phyloP scores from a whole-genome alignment of 1,140 invertebrate genomes.

The Scaptomyza hsui region DNA sequence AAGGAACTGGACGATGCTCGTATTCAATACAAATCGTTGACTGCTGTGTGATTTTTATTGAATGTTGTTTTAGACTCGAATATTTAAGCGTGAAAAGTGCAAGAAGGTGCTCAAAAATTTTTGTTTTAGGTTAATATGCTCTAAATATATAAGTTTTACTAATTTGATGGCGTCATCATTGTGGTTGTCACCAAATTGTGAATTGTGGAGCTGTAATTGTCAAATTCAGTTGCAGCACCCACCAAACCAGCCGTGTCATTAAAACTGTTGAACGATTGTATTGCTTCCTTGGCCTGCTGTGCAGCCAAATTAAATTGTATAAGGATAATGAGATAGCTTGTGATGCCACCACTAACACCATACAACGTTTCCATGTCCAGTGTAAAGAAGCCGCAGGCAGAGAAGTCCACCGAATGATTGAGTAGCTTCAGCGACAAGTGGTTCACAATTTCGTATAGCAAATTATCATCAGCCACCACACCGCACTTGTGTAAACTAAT shows the following conservation, averaged over 20 bases:
- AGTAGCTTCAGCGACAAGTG: conserved; percentile 81
- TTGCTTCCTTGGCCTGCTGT: conserved; percentile 79
- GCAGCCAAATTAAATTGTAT: conserved; percentile 84
- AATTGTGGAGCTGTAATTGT: conserved; percentile 49
- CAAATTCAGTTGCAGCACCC: conserved; percentile 59
- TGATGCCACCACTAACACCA: conserved; percentile 82
- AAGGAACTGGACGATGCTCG: conserved; percentile 51
- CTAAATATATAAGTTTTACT: conserved; percentile 1
- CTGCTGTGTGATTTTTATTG: conserved; percentile 61
- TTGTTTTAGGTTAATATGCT: neutral
- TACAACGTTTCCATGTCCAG: conserved; percentile 83
- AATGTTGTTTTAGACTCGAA: conserved; percentile 21
- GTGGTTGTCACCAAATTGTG: conserved; percentile 55
- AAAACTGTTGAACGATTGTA: conserved; percentile 63
- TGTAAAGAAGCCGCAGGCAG: conserved; percentile 82
- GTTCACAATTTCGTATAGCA: conserved; percentile 82
- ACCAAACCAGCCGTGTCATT: conserved; percentile 67
- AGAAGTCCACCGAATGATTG: conserved; percentile 82
- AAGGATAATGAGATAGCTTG: conserved; percentile 82
- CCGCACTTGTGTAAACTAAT: conserved; percentile 82
- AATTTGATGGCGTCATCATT: conserved; percentile 55
- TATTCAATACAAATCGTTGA: conserved; percentile 45
- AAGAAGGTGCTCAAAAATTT: conserved; percentile 34
- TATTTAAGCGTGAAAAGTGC: conserved; percentile 40
- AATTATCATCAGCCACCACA: conserved; percentile 79